Evolutionary conservation across 2,888 invertebrate genomes (phyloP).

Genomic region (Plemyria rubiginata): DNA sequence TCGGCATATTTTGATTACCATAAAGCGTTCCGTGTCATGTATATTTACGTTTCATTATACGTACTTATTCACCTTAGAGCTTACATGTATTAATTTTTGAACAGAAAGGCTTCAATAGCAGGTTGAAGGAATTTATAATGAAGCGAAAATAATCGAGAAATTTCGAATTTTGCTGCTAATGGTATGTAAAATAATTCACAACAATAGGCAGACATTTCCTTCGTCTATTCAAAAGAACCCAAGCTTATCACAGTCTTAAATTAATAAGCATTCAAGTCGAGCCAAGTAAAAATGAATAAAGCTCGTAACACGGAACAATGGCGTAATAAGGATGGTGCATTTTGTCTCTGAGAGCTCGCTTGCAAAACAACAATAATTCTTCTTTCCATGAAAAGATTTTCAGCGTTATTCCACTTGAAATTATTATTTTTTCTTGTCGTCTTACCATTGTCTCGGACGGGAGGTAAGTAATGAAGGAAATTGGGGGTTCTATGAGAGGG

Average conservation of each 20-base stretch:
- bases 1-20: slow-evolving; percentile 85
- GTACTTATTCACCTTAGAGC: slow-evolving; percentile 55
- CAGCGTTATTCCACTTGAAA: slow-evolving; percentile 85
- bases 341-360: slow-evolving; percentile 83
- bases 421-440: slow-evolving; percentile 84
- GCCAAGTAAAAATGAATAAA: slow-evolving; percentile 85
- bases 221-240: slow-evolving; percentile 81
- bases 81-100: slow-evolving; percentile 72
- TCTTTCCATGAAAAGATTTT: slow-evolving; percentile 84
- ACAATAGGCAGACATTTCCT: slow-evolving; percentile 81
- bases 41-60: slow-evolving; percentile 72
- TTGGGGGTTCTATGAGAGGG: slow-evolving; percentile 79
- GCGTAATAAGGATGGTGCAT: slow-evolving; percentile 84
- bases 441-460: slow-evolving; percentile 83
- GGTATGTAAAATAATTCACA: slow-evolving; percentile 78
- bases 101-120: slow-evolving; percentile 43
- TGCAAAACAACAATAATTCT: slow-evolving; percentile 86
- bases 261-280: slow-evolving; percentile 85
- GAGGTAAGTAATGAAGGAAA: slow-evolving; percentile 85
- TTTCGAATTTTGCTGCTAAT: slow-evolving; percentile 56
- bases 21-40: slow-evolving; percentile 82
- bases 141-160: slow-evolving; percentile 43
- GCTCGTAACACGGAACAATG: slow-evolving; percentile 83
- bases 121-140: slow-evolving; percentile 32
- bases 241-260: slow-evolving; percentile 84